These are phyloP conservation scores for Torymus aiolomorphi DNA, from an alignment of 2,888 invertebrate genomes.

Conservation along the genomic window DNA sequence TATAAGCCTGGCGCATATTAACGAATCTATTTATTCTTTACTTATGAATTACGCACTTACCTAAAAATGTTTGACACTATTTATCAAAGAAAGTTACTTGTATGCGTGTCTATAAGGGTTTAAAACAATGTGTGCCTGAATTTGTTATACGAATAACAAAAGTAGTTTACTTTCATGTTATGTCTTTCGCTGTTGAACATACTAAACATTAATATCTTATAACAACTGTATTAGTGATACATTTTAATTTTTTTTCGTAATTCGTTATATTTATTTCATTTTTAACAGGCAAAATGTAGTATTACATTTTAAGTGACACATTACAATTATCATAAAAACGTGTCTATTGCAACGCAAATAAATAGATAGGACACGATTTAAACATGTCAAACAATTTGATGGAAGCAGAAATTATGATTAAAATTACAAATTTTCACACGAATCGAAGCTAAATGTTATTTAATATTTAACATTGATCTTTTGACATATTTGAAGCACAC, in stretches of 20 bases:
- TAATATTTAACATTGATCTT: constrained; percentile 50
- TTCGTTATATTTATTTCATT: constrained; percentile 25
- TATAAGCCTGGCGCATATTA: constrained; percentile 46
- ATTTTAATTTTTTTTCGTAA: constrained; percentile 35
- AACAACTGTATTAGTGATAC: constrained; percentile 46
- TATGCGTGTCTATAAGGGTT: constrained; percentile 38
- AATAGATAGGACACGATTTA: constrained; percentile 18
- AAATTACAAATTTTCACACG: constrained; percentile 34
- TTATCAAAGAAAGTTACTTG: constrained; percentile 32
- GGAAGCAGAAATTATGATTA: constrained; percentile 22
- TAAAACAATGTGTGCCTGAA: constrained; percentile 27
- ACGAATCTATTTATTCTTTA: constrained; percentile 45
- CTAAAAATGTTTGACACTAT: constrained; percentile 51
- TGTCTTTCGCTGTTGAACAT: constrained; percentile 41
- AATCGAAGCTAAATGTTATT: constrained; percentile 48
- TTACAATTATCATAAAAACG: constrained; percentile 34
- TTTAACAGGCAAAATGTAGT: constrained; percentile 25
- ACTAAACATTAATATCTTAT: constrained; percentile 47
- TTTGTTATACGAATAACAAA: constrained; percentile 34
- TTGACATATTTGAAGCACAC: constrained; percentile 53
- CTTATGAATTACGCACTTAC: constrained; percentile 46
- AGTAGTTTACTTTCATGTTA: constrained; percentile 46
- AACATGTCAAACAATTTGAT: constrained; percentile 32
- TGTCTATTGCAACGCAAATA: constrained; percentile 23
- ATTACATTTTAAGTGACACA: constrained; percentile 35